Evolutionary conservation across 2,797 vertebrate species (phyloP), one percentile per base, ranked within the genome.

Genomic region (Vultur gryphus): DNA sequence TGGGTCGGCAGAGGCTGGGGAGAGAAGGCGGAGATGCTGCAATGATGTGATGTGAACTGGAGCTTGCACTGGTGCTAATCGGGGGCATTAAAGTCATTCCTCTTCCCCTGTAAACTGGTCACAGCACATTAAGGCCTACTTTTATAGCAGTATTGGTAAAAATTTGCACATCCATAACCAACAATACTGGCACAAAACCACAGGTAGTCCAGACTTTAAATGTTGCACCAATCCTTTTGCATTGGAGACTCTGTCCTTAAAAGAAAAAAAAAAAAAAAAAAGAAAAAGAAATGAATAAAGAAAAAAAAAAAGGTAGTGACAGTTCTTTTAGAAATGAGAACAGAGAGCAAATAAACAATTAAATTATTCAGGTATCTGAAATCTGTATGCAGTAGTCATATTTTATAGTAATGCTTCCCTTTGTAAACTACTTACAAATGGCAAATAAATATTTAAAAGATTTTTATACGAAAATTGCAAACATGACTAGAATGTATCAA

Each of bases 361-460:
- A 37, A 73, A 69, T 69, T 43, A 65, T 84, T 62, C 46, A 69
- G 28, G 6, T 43, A 81, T 39, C 37, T 1, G 3, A 65, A 93
- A 79, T 43, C 13, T 57, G 5, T 29, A 8, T 26, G 28, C 31
- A n/a, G 4, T 29, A 72, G 37, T 62, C 25, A 8, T 13, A 21
- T 59, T 87, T 90, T 35, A 86, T 8, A 33, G 57, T 18, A 58
- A 52, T 37, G 31, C 12, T 93, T 95, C 77, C 54, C 20, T 89
- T 90, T 66, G 70, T 54, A 76, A 96, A 70, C 49, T 43, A 26
- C 58, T 86, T 59, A 6, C 44, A 95, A 93, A 90, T 72, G 66
- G 66, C 62, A 90, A 94, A 92, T 94, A 96, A 96, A 96, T 84
- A 93, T 67, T 93, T 61, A 71, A 79, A 72, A 58, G 80, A 70